Evolutionary conservation across 2,113 vertebrate species (phyloP).

Genomic region (Vicugna pacos): DNA sequence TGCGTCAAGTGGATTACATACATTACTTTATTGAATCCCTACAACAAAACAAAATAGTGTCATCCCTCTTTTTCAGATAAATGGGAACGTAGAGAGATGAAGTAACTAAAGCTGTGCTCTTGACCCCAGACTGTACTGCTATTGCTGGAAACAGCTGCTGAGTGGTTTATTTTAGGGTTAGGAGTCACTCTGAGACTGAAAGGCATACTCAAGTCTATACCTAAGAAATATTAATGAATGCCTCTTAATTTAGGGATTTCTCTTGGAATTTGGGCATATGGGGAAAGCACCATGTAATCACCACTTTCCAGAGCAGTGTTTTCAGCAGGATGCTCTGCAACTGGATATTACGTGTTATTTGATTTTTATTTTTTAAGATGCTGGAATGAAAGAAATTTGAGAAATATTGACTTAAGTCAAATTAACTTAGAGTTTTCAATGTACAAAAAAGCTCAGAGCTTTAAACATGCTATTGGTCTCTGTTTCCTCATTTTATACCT

Average conservation of each 20-base stretch:
- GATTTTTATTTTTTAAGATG: background rate
- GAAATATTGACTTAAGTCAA: background rate
- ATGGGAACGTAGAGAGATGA: background rate
- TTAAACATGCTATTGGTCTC: background rate
- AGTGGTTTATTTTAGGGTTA: background rate
- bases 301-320: background rate
- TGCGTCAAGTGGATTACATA: background rate
- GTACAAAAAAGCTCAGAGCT: background rate
- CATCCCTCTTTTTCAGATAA: background rate
- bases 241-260: background rate
- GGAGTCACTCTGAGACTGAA: background rate
- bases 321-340: background rate
- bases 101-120: background rate
- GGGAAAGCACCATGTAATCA: too few relatives aligned
- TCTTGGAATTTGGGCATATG: too few relatives aligned
- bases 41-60: background rate
- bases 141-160: background rate
- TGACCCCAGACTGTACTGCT: background rate
- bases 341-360: background rate
- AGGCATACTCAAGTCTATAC: background rate
- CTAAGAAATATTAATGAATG: background rate
- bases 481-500: background rate
- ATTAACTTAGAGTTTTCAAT: background rate
- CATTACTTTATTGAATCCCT: background rate
- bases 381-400: background rate